Conservation (phyloP, 1,140 invertebrate genomes). For the Drosophila melanica region DNA sequence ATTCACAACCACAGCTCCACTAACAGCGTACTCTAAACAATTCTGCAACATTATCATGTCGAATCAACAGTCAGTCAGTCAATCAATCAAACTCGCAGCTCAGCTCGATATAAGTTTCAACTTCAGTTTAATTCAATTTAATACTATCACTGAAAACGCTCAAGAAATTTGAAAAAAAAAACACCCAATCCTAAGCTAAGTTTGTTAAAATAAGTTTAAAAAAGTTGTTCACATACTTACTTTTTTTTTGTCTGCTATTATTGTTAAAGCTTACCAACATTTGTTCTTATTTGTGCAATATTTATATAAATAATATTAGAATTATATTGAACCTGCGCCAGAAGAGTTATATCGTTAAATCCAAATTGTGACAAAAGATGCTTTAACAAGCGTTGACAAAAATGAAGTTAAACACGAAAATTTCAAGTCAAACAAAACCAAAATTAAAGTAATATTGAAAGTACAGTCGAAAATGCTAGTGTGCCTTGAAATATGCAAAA, state of each 20-base stretch:
- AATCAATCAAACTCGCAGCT: slow-evolving; percentile 48
- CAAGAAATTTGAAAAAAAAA: slow-evolving; percentile 42
- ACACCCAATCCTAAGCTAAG: slow-evolving; percentile 65
- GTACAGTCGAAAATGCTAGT: slow-evolving; percentile 81
- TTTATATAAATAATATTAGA: slow-evolving; percentile 69
- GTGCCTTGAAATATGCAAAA: slow-evolving; percentile 82
- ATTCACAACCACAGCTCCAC: slow-evolving; percentile 47
- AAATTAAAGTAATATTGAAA: slow-evolving; percentile 66
- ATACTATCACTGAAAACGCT: slow-evolving; percentile 77
- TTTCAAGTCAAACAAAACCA: slow-evolving; percentile 33
- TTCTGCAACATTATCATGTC: slow-evolving; percentile 77
- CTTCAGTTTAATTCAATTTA: slow-evolving; percentile 44
- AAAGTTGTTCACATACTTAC: slow-evolving; percentile 73
- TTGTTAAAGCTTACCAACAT: slow-evolving; percentile 75
- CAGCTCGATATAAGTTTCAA: slow-evolving; percentile 31
- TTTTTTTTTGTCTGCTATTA: slow-evolving; percentile 61
- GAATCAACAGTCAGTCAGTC: slow-evolving; percentile 67
- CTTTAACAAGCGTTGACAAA: slow-evolving; percentile 18
- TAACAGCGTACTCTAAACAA: slow-evolving; percentile 55
- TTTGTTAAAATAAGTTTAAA: slow-evolving; percentile 65
- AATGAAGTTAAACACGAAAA: slow-evolving; percentile 8
- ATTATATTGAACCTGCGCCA: slow-evolving; percentile 54
- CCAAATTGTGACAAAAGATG: slow-evolving; percentile 52
- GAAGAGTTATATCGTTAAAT: slow-evolving; percentile 25
- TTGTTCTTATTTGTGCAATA: slow-evolving; percentile 81